A percentile compares a stretch with the other conserved stretches of the same genome.
These are phyloP conservation scores for Euphydryas editha DNA, from an alignment of 2,888 invertebrate species.

Conservation along the genomic window DNA sequence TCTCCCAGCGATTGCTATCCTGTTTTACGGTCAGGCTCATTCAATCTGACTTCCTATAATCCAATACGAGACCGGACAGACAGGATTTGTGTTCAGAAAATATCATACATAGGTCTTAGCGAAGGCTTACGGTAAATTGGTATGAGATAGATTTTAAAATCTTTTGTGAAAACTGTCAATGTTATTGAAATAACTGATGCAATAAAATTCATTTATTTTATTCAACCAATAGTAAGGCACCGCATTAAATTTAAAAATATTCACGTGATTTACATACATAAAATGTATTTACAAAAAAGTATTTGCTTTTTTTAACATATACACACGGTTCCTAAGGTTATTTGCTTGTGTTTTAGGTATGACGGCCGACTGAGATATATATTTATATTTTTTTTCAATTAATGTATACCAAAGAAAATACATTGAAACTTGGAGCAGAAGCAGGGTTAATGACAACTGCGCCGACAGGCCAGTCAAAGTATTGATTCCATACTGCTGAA, in stretches of 20 bases:
- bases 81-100: slow-evolving; percentile 64
- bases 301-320: no score
- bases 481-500: no score
- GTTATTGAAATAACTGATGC: not conserved
- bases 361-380: no score
- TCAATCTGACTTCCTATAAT: slow-evolving; percentile 71
- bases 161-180: not conserved
- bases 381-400: no score
- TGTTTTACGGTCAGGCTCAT: slow-evolving; percentile 61
- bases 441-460: no score
- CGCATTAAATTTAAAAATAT: not conserved
- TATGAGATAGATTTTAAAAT: slow-evolving; percentile 48
- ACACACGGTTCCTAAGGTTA: no score
- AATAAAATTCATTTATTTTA: not conserved
- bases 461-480: no score
- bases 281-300: no score
- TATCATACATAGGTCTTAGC: slow-evolving; percentile 60
- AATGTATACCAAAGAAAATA: no score
- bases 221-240: not conserved
- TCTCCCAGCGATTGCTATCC: slow-evolving; percentile 46
- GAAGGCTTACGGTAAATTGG: slow-evolving; percentile 62
- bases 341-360: no score
- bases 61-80: slow-evolving; percentile 66
- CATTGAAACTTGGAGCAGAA: no score
- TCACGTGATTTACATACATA: no score